These are phyloP conservation scores for Sturnira hondurensis DNA, from an alignment of 2,113 vertebrate genomes.

Conservation along the genomic window DNA sequence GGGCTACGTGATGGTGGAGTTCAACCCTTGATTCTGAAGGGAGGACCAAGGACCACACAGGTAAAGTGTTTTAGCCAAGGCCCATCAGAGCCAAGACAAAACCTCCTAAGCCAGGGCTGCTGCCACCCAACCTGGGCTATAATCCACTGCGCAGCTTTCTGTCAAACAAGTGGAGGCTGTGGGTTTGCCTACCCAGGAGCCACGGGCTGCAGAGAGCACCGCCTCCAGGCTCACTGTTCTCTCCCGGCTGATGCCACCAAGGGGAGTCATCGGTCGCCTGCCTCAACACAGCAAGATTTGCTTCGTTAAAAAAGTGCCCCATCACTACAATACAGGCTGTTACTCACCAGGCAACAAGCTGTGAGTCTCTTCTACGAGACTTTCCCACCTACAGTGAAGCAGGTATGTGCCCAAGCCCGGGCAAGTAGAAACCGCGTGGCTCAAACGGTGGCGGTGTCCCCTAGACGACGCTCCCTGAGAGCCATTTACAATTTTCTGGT, in stretches of 20 bases:
- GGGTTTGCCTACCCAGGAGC: background rate
- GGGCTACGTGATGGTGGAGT: background rate
- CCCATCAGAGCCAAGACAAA: background rate
- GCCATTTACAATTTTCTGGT: background rate
- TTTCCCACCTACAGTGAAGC: background rate
- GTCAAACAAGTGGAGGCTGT: background rate
- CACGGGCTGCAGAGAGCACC: background rate
- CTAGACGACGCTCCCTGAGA: background rate
- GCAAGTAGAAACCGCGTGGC: background rate
- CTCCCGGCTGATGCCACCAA: background rate
- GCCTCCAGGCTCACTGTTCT: background rate
- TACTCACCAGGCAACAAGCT: background rate
- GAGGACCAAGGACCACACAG: background rate
- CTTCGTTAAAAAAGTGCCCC: background rate
- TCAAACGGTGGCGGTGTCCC: background rate
- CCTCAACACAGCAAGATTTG: background rate
- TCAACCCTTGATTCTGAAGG: background rate
- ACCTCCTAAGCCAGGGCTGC: background rate
- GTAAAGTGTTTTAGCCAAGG: background rate
- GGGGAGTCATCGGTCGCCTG: background rate
- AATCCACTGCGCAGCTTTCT: background rate
- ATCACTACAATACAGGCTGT: background rate
- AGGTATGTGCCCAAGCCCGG: background rate
- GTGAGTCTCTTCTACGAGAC: background rate
- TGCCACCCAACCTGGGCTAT: fast-evolving